phyloP scores from a whole-genome alignment of 1,140 invertebrate species.

The Meteorus sp. region DNA sequence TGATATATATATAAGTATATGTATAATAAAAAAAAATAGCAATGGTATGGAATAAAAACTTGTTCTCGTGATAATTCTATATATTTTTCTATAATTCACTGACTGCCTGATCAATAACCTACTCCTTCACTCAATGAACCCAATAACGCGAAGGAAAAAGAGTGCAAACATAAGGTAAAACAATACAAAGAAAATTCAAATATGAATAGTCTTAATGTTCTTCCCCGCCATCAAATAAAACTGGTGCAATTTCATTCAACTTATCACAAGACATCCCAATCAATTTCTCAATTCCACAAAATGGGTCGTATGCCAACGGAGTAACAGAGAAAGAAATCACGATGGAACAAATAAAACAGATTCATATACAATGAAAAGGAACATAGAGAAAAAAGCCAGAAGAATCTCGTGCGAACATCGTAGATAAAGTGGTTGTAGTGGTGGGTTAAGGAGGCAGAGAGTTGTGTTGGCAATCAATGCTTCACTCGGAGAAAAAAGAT shows the following conservation, averaged over 20 bases:
- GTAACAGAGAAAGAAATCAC: constrained; percentile 14
- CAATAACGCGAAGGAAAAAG: too few species aligned
- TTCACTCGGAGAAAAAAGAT: constrained; percentile 35
- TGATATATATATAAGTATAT: constrained; percentile 41
- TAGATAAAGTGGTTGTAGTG: not conserved
- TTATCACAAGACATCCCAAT: not conserved
- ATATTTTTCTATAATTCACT: not conserved
- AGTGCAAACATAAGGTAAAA: not conserved
- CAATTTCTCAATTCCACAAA: constrained; percentile 2
- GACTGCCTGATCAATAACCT: constrained; percentile 2
- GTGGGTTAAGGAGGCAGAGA: not conserved
- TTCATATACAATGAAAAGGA: constrained; percentile 8
- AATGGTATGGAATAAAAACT: constrained; percentile 55
- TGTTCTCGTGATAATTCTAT: constrained; percentile 50
- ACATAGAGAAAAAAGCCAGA: constrained; percentile 5
- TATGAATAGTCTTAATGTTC: too few species aligned
- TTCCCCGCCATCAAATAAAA: too few species aligned
- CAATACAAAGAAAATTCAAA: constrained; percentile 4
- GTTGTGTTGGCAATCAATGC: constrained; percentile 60
- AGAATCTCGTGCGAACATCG: constrained; percentile 4
- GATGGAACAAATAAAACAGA: constrained; percentile 16
- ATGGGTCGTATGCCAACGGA: constrained; percentile 18
- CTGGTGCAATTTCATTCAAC: not conserved
- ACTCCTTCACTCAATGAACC: not conserved
- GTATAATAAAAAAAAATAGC: too few species aligned